Evolutionary conservation across 2,888 invertebrate genomes (phyloP).

Genomic region (Creontiades dilutus): DNA sequence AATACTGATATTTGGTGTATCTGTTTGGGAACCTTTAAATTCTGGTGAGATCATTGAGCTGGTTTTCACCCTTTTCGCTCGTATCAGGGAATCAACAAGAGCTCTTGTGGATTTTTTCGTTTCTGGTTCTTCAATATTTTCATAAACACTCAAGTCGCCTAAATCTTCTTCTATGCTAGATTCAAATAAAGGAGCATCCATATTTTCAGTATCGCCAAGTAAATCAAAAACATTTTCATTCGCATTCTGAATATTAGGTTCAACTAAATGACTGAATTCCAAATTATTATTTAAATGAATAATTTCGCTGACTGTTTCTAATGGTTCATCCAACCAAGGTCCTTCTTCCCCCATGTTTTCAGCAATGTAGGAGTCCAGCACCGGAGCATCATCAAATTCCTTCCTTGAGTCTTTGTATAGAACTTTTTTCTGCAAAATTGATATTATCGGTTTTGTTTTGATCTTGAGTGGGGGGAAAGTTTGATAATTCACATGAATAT

Average conservation of each 20-base stretch:
- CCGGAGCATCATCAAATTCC: not conserved
- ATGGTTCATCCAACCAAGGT: not conserved
- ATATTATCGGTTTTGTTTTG: constrained; percentile 89
- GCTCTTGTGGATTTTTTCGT: constrained; percentile 16
- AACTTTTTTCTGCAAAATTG: constrained; percentile 82
- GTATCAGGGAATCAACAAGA: constrained; percentile 23
- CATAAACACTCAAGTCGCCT: not conserved
- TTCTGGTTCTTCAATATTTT: not conserved
- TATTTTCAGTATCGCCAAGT: too few species aligned
- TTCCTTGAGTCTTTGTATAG: not conserved
- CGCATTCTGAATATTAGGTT: not conserved
- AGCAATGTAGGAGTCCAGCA: not conserved
- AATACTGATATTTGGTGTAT: not conserved
- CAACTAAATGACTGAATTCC: not conserved
- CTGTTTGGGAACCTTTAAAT: not conserved
- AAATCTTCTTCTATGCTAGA: not conserved
- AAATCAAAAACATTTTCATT: not conserved
- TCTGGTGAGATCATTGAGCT: not conserved
- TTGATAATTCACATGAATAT: constrained; percentile 89
- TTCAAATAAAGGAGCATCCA: not conserved
- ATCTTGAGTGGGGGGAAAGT: constrained; percentile 88
- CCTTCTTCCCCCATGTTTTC: not conserved
- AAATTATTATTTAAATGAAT: not conserved
- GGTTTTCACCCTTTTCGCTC: not conserved
- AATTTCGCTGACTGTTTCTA: not conserved